phyloP scores from a whole-genome alignment of 2,888 invertebrate species.

The Reticulitermes lucifugus region DNA sequence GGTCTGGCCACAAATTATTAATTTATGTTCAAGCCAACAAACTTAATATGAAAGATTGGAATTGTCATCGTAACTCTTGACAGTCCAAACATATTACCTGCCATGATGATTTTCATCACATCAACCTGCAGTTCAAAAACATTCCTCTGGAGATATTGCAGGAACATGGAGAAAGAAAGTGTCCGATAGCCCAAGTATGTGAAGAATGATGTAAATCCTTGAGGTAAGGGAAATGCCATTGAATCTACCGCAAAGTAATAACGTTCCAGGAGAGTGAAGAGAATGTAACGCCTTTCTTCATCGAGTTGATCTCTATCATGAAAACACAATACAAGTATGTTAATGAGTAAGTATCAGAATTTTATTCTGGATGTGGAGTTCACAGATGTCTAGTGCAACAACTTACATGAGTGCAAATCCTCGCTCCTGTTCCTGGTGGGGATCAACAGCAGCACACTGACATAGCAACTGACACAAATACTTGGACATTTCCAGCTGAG shows the following conservation, averaged over 20 bases:
- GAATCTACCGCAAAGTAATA: conserved; percentile 84
- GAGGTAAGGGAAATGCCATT: conserved; percentile 84
- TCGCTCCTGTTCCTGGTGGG: conserved; percentile 76
- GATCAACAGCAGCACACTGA: conserved; percentile 75
- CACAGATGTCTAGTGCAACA: neutral
- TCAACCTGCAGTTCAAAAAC: conserved; percentile 90
- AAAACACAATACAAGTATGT: neutral
- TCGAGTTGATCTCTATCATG: conserved; percentile 75
- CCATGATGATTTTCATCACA: conserved; percentile 85
- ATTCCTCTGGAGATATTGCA: conserved; percentile 86
- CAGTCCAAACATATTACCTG: conserved; percentile 66
- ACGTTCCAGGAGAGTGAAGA: conserved; percentile 84
- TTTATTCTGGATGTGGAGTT: neutral
- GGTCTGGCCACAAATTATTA: too few species aligned
- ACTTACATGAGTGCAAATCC: conserved; percentile 84
- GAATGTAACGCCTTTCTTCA: conserved; percentile 74
- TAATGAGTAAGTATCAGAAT: neutral
- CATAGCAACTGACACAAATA: conserved; percentile 81
- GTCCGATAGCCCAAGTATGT: conserved; percentile 87
- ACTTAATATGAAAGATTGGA: too few species aligned
- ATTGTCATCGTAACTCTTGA: too few species aligned
- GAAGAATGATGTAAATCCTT: conserved; percentile 90
- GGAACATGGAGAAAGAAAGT: conserved; percentile 80
- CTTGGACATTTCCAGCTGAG: conserved; percentile 84
- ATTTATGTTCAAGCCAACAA: too few species aligned